Conservation (phyloP, 2,797 vertebrate species). For the Acipenser oxyrinchus region DNA sequence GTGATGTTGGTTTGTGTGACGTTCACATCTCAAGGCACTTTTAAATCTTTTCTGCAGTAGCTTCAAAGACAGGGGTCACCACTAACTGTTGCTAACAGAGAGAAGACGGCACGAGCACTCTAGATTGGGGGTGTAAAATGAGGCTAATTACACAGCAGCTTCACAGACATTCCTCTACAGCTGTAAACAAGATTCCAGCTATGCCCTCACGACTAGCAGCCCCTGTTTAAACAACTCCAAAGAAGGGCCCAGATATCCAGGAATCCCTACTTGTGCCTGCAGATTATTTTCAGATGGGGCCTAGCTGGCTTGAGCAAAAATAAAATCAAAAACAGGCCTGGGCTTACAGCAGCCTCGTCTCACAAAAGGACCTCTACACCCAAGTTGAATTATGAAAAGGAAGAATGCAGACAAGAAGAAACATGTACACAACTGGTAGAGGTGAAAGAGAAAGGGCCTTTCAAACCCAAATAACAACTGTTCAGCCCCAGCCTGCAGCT, state of each 20-base stretch:
- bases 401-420: constrained; percentile 8
- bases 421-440: constrained; percentile 2
- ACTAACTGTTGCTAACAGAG: too few relatives aligned
- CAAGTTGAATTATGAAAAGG: constrained; percentile 1
- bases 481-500: constrained; percentile 10
- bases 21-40: too few relatives aligned
- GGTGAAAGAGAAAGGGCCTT: constrained; percentile 40
- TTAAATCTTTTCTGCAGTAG: too few relatives aligned
- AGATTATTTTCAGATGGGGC: neutral
- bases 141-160: too few relatives aligned
- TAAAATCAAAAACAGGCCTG: neutral
- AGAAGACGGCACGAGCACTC: too few relatives aligned
- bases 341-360: too few relatives aligned
- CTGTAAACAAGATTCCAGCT: neutral
- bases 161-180: neutral
- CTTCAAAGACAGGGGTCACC: too few relatives aligned
- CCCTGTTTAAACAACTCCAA: neutral
- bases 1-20: too few relatives aligned
- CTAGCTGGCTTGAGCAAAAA: neutral
- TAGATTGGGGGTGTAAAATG: too few relatives aligned
- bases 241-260: neutral
- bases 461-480: constrained; percentile 43
- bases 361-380: constrained; percentile 11
- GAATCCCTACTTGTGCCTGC: neutral
- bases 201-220: neutral